phyloP scores from a whole-genome alignment of 1,140 invertebrate genomes.

The Cotesia chilonis region DNA sequence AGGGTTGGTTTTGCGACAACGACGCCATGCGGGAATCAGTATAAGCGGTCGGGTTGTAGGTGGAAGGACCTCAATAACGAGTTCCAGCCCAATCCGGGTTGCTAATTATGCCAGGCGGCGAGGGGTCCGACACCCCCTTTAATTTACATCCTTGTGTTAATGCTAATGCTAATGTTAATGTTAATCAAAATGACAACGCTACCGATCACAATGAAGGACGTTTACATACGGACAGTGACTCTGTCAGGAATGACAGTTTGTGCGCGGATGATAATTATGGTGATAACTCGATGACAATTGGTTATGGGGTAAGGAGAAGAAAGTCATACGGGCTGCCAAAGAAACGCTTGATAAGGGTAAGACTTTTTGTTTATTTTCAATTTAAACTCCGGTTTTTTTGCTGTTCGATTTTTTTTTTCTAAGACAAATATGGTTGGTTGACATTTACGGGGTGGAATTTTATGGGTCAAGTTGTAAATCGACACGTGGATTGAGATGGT shows the following conservation, averaged over 20 bases:
- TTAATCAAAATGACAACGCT: too few relatives aligned
- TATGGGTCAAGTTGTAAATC: background rate
- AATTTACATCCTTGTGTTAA: slow-evolving; percentile 39
- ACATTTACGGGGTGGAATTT: too few relatives aligned
- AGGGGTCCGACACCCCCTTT: slow-evolving; percentile 59
- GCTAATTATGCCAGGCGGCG: slow-evolving; percentile 62
- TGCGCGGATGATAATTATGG: slow-evolving; percentile 39
- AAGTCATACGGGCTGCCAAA: slow-evolving; percentile 72
- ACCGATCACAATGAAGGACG: slow-evolving; percentile 26
- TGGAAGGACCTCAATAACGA: slow-evolving; percentile 51
- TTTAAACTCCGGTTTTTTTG: background rate
- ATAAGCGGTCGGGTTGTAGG: slow-evolving; percentile 56
- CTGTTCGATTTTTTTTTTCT: slow-evolving; percentile 2
- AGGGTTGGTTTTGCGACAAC: slow-evolving; percentile 39
- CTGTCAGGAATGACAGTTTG: slow-evolving; percentile 41
- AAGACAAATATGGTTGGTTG: background rate
- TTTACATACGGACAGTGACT: slow-evolving; percentile 40
- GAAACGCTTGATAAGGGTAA: slow-evolving; percentile 72
- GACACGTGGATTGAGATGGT: background rate
- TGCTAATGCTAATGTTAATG: too few relatives aligned
- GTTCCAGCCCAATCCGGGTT: slow-evolving; percentile 50
- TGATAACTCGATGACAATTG: slow-evolving; percentile 37
- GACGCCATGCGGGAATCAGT: slow-evolving; percentile 53
- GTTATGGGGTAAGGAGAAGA: slow-evolving; percentile 63
- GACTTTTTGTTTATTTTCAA: slow-evolving; percentile 24